Base-by-base conservation (phyloP, 2,888 invertebrate species). In the Hypsopygia costalis region DNA sequence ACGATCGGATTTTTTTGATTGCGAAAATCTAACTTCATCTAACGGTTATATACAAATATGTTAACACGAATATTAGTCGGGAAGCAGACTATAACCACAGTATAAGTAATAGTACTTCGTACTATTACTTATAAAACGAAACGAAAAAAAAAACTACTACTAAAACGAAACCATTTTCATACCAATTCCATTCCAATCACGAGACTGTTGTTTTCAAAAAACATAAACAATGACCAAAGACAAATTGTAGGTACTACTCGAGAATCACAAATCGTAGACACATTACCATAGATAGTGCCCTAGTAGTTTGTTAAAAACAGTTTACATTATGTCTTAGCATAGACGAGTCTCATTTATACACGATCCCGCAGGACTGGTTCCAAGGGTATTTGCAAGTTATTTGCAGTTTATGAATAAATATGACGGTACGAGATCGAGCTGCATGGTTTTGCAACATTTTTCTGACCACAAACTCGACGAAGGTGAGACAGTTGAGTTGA, bases 341-440 rank as follows among this genome's bases (percentile, higher is more conserved):
- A 25, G 40, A 49, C 54, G 40, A 21, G 45, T 48, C 49, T 46
- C 47, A 40, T 52, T 49, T 52, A 54, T 54, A 56, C 62, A 51
- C 56, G 61, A 57, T 52, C 59, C 55, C 47, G 49, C 31, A 21
- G 46, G 53, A 66, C 67, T 45, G 55, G 65, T 63, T 60, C 41
- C 42, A 4, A 6, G 28, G 43, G 47, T 54, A 62, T 66, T 62
- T 61, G 63, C 60, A 62, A 61, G 57, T 54, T 54, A 58, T 58
- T 53, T 50, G 34, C 44, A 20, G 41, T 36, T 46, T 52, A 56
- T 53, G 55, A 52, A 56, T 53, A 56, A 52, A 47, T 53, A 52
- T 52, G 51, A 50, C 47, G 44, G 21, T 29, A 43, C 33, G 36
- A 48, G 49, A 49, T 49, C 21, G 41, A 51, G 47, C 44, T 32